Evolutionary conservation across 2,797 vertebrate species (phyloP).

Genomic region (Ceyx erithaca): DNA sequence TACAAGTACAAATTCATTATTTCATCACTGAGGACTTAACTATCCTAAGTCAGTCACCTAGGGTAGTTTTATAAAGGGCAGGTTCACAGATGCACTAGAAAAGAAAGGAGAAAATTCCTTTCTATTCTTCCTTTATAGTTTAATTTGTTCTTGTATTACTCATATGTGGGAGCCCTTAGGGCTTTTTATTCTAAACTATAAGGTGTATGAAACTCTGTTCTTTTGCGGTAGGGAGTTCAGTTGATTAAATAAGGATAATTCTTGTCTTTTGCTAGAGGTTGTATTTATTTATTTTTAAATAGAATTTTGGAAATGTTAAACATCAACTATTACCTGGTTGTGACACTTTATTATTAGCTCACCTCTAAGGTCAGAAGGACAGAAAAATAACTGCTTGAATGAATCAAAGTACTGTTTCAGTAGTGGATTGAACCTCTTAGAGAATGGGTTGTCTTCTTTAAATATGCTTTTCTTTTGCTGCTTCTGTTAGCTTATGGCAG

Average conservation of each 20-base stretch:
- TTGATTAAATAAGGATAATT: constrained; percentile 10
- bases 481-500: background rate
- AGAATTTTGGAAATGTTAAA: background rate
- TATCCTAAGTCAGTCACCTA: background rate
- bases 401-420: background rate
- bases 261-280: background rate
- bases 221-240: background rate
- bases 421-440: background rate
- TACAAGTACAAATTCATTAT: background rate
- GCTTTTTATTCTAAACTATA: background rate
- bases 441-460: constrained; percentile 3
- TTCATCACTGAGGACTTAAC: background rate
- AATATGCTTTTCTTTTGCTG: background rate
- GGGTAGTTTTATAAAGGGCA: background rate
- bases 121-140: constrained; percentile 12
- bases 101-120: constrained; percentile 2
- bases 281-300: background rate
- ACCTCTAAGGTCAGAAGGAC: background rate
- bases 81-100: background rate
- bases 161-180: background rate
- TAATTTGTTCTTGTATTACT: constrained; percentile 54
- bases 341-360: background rate
- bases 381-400: background rate
- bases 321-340: background rate
- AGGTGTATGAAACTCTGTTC: background rate